phyloP scores from a whole-genome alignment of 2,888 invertebrate species.

The Adelphocoris suturalis region DNA sequence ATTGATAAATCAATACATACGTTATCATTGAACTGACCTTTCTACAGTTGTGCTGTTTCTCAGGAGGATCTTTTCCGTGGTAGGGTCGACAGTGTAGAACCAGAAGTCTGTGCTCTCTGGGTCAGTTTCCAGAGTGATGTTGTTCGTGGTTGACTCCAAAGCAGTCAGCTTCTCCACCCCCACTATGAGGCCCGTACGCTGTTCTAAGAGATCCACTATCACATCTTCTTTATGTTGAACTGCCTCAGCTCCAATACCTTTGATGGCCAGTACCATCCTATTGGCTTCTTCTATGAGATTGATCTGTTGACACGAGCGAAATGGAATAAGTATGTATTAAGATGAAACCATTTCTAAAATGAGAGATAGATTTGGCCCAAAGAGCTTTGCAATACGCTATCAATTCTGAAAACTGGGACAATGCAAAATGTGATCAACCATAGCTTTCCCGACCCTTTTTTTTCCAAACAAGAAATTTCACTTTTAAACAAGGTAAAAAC shows the following conservation, averaged over 20 bases:
- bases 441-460: too few relatives aligned
- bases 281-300: conserved; percentile 89
- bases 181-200: conserved; percentile 86
- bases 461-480: too few relatives aligned
- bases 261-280: conserved; percentile 88
- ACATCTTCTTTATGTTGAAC: conserved; percentile 82
- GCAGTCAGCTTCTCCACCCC: conserved; percentile 92
- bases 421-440: too few relatives aligned
- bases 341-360: too few relatives aligned
- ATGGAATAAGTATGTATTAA: too few relatives aligned
- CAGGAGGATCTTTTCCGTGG: conserved; percentile 85
- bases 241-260: conserved; percentile 86
- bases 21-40: conserved; percentile 80
- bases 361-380: too few relatives aligned
- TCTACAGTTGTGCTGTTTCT: conserved; percentile 86
- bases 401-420: too few relatives aligned
- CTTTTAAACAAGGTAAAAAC: too few relatives aligned
- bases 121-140: conserved; percentile 87
- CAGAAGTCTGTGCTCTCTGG: conserved; percentile 90
- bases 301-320: conserved; percentile 79
- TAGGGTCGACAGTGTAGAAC: conserved; percentile 92
- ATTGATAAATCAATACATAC: too few relatives aligned
- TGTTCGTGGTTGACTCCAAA: conserved; percentile 85
- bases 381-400: too few relatives aligned
- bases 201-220: conserved; percentile 84